Evolutionary conservation across 2,113 vertebrate species (phyloP).

Genomic region (Butorides virescens): DNA sequence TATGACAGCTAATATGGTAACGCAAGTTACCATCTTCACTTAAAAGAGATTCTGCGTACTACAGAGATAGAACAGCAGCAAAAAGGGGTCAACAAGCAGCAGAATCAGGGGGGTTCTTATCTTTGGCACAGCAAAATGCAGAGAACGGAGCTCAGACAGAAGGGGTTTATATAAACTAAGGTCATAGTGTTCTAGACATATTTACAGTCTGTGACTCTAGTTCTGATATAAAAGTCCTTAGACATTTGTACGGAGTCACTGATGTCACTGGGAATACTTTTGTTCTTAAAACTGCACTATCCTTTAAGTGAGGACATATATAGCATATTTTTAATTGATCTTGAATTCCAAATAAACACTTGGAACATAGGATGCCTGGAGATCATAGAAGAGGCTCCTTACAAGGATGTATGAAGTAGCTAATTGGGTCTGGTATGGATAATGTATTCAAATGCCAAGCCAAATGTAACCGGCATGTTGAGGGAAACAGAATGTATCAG

Average conservation of each 20-base stretch:
- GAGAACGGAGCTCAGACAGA: neutral
- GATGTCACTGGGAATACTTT: neutral
- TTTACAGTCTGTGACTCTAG: neutral
- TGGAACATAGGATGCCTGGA: neutral
- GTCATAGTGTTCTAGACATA: neutral
- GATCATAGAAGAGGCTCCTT: neutral
- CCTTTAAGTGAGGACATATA: neutral
- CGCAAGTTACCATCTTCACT: neutral
- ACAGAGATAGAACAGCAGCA: neutral
- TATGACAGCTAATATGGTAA: neutral
- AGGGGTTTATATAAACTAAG: neutral
- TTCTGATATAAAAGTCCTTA: neutral
- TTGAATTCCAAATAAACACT: neutral
- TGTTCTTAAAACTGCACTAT: neutral
- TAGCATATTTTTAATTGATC: neutral
- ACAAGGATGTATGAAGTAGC: neutral
- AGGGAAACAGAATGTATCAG: neutral
- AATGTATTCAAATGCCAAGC: neutral
- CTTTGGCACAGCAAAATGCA: neutral
- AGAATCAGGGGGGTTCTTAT: neutral
- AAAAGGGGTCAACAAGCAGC: neutral
- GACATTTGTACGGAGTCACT: neutral
- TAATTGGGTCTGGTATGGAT: neutral
- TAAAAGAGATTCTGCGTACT: neutral
- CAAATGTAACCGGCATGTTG: neutral